Percentiles rank a stretch among this genome's conserved stretches.
phyloP scores from a whole-genome alignment of 2,113 vertebrate genomes.

The Rhinoptilus africanus region DNA sequence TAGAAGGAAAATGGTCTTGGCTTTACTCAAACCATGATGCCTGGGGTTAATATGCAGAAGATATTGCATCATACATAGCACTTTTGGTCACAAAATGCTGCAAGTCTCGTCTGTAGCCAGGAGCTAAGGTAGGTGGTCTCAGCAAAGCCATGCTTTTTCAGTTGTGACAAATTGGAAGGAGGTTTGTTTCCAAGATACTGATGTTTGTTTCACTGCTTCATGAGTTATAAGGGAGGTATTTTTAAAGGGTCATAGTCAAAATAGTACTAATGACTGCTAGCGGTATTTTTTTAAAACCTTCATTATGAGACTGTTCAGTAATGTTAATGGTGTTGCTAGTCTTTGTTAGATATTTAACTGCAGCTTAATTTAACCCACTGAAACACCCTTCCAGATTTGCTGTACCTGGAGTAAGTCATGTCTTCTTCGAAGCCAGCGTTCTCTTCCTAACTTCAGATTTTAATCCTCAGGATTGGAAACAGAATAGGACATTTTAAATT shows the following conservation, averaged over 20 bases:
- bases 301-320: not conserved
- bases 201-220: not conserved
- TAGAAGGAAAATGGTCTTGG: not conserved
- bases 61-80: not conserved
- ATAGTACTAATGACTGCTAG: not conserved
- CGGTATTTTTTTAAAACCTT: not conserved
- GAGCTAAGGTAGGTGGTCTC: not conserved
- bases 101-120: not conserved
- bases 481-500: not conserved
- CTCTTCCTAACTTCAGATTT: not conserved
- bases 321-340: not conserved
- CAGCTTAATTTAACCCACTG: not conserved
- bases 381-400: not conserved
- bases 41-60: not conserved
- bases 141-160: not conserved
- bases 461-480: not conserved
- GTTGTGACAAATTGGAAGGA: not conserved
- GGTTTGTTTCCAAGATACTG: accelerated
- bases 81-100: accelerated
- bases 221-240: not conserved
- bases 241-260: not conserved
- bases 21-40: not conserved
- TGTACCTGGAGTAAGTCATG: not conserved
- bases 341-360: not conserved
- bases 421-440: not conserved